These are phyloP conservation scores for Elaphurus davidianus DNA, from an alignment of 2,113 vertebrate species.

Conservation along the genomic window DNA sequence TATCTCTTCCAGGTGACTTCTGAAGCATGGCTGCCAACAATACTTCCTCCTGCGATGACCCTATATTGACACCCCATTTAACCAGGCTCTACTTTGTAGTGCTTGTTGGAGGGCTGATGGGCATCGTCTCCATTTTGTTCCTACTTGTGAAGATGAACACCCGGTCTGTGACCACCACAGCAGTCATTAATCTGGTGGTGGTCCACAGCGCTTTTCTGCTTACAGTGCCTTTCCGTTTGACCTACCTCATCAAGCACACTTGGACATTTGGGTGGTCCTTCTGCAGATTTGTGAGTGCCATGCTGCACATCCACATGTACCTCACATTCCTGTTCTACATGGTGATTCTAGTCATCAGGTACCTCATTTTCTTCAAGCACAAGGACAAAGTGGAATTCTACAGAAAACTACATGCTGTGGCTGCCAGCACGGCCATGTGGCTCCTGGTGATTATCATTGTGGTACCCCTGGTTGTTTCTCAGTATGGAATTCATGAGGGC, in stretches of 20 bases:
- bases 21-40: conserved; percentile 37
- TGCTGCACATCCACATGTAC: conserved; percentile 95
- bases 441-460: conserved; percentile 76
- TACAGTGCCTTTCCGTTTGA: conserved; percentile 91
- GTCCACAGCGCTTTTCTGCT: conserved; percentile 89
- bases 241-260: conserved; percentile 76
- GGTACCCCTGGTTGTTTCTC: conserved; percentile 65
- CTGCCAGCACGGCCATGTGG: conserved; percentile 84
- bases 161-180: conserved; percentile 87
- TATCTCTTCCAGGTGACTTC: conserved; percentile 33
- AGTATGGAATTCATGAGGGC: conserved; percentile 75
- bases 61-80: neutral
- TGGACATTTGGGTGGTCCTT: conserved; percentile 78
- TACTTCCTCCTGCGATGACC: neutral
- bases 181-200: conserved; percentile 89
- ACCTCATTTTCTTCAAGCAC: conserved; percentile 85
- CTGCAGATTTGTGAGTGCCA: conserved; percentile 89
- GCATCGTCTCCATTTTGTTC: conserved; percentile 82
- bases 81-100: conserved; percentile 79
- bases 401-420: conserved; percentile 83
- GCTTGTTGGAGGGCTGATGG: conserved; percentile 82
- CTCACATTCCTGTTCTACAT: conserved; percentile 91
- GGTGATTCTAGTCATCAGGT: conserved; percentile 86
- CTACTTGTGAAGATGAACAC: conserved; percentile 86
- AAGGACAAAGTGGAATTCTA: conserved; percentile 83